Evolutionary conservation across 1,140 invertebrate genomes (phyloP).

Genomic region (Bombus confusus): DNA sequence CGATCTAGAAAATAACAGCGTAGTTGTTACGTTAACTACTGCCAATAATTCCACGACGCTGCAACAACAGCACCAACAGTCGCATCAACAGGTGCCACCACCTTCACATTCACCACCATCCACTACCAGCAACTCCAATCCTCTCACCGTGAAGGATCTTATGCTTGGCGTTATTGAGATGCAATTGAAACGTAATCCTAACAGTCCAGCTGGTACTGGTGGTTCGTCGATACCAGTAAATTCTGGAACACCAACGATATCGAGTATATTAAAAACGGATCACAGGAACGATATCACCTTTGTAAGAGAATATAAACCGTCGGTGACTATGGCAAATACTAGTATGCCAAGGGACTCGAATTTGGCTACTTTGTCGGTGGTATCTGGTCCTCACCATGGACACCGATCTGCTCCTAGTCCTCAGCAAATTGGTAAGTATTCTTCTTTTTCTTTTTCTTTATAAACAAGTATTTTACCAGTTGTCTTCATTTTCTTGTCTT

Average conservation of each 20-base stretch:
- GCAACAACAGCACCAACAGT: slow-evolving; percentile 68
- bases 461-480: no score
- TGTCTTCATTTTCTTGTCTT: background rate
- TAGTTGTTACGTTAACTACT: slow-evolving; percentile 73
- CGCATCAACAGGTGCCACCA: slow-evolving; percentile 75
- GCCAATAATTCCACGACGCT: slow-evolving; percentile 59
- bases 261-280: slow-evolving; percentile 85
- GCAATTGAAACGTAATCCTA: slow-evolving; percentile 86
- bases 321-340: slow-evolving; percentile 72
- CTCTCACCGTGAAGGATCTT: slow-evolving; percentile 88
- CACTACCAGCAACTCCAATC: slow-evolving; percentile 80
- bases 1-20: slow-evolving; percentile 76
- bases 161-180: slow-evolving; percentile 90
- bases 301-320: slow-evolving; percentile 82
- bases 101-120: slow-evolving; percentile 82
- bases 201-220: slow-evolving; percentile 76
- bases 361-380: slow-evolving; percentile 87
- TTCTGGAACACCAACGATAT: slow-evolving; percentile 85
- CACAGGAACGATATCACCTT: slow-evolving; percentile 83
- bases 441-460: background rate
- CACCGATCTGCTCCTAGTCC: slow-evolving; percentile 79
- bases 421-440: slow-evolving; percentile 75
- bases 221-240: slow-evolving; percentile 74
- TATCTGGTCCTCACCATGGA: slow-evolving; percentile 79
- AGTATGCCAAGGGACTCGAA: slow-evolving; percentile 81